Evolutionary conservation across 2,113 vertebrate species (phyloP).

Genomic region (Chaetodon auriga): DNA sequence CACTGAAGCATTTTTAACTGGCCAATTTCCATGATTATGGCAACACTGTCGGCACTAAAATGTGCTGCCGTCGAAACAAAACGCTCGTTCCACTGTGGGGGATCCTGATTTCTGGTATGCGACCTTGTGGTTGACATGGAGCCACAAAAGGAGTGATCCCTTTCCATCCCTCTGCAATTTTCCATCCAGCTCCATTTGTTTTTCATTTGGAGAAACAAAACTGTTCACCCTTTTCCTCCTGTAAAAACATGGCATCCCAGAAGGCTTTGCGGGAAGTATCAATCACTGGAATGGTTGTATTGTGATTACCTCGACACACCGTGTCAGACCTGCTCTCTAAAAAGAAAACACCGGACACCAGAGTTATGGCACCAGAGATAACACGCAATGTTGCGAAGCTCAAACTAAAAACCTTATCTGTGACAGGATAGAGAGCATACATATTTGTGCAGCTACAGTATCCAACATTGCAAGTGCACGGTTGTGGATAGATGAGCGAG

Average conservation of each 20-base stretch:
- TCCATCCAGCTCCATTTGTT: constrained; percentile 78
- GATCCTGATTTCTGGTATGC: constrained; percentile 80
- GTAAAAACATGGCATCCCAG: constrained; percentile 81
- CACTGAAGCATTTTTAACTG: constrained; percentile 61
- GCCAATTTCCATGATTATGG: constrained; percentile 63
- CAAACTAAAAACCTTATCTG: constrained; percentile 59
- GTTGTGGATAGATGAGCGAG: constrained; percentile 47
- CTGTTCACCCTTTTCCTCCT: constrained; percentile 75
- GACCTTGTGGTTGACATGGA: constrained; percentile 79
- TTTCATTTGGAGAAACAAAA: constrained; percentile 81
- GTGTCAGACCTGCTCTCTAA: constrained; percentile 55
- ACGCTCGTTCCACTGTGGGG: constrained; percentile 59
- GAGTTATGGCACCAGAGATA: constrained; percentile 65
- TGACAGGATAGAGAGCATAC: constrained; percentile 43
- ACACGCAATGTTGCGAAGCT: constrained; percentile 30
- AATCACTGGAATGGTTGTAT: constrained; percentile 72
- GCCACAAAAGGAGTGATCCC: constrained; percentile 78
- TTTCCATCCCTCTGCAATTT: constrained; percentile 73
- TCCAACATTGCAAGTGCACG: constrained; percentile 30
- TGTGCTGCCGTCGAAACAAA: constrained; percentile 64
- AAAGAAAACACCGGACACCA: constrained; percentile 68
- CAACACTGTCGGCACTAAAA: constrained; percentile 63
- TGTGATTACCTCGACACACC: constrained; percentile 70
- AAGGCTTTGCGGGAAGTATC: constrained; percentile 76
- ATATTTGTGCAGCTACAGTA: constrained; percentile 50